These are phyloP conservation scores for Pterocles orientalis DNA, from an alignment of 2,113 vertebrate genomes.

Conservation along the genomic window DNA sequence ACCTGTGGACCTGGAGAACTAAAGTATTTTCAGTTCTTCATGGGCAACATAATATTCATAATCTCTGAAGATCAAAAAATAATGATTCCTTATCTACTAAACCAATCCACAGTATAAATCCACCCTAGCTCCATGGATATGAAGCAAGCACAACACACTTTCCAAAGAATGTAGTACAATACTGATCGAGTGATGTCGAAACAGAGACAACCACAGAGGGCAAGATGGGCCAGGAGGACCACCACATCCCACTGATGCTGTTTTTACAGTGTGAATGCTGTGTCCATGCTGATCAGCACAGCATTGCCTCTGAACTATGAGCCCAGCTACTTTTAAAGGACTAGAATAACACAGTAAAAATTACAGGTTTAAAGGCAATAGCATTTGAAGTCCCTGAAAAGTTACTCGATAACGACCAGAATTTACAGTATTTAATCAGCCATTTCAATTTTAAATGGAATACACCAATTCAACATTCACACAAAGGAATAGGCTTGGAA, in stretches of 20 bases:
- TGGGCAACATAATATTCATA: background rate
- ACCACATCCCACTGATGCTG: background rate
- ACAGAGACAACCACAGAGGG: background rate
- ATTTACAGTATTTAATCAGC: slow-evolving; percentile 38
- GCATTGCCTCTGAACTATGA: background rate
- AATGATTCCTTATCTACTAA: background rate
- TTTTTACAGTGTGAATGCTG: background rate
- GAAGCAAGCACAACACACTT: background rate
- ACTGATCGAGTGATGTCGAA: rapidly evolving
- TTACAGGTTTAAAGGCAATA: background rate
- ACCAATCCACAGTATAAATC: background rate
- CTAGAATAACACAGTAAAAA: background rate
- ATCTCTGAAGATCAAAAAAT: background rate
- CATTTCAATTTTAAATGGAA: background rate
- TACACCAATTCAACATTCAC: background rate
- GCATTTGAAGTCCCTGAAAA: background rate
- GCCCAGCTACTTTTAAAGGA: background rate
- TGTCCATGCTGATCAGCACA: background rate
- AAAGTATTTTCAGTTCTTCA: background rate
- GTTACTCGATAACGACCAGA: background rate
- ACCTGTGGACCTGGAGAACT: background rate
- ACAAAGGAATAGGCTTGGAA: background rate
- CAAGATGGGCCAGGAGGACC: background rate
- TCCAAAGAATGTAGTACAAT: background rate
- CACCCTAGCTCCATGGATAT: rapidly evolving